Evolutionary conservation across 2,888 invertebrate species (phyloP).

Genomic region (Biston betularia): DNA sequence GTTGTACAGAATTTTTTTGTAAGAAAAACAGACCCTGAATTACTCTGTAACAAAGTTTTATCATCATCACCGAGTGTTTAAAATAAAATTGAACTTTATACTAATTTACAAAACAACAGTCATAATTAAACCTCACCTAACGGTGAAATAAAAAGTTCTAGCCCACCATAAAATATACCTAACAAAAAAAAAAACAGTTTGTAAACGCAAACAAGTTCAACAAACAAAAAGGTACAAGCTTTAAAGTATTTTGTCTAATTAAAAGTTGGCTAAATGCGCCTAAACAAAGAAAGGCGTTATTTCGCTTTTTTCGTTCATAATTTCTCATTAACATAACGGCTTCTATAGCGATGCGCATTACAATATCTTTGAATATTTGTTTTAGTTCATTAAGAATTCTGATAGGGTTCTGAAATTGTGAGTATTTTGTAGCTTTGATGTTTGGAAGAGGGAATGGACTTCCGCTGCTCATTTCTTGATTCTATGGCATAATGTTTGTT

Average conservation of each 20-base stretch:
- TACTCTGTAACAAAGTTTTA: not conserved
- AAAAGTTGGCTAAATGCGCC: constrained; percentile 42
- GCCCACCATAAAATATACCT: constrained; percentile 31
- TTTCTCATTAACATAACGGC: constrained; percentile 30
- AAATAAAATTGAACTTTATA: not conserved
- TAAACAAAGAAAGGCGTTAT: constrained; percentile 37
- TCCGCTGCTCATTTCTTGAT: not conserved
- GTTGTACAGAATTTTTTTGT: no score
- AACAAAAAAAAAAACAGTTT: constrained; percentile 38
- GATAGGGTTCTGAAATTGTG: constrained; percentile 13
- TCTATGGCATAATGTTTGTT: not conserved
- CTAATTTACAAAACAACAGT: not conserved
- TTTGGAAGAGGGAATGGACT: constrained; percentile 3
- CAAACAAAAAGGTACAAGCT: constrained; percentile 43
- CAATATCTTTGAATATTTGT: constrained; percentile 28
- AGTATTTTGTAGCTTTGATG: constrained; percentile 8
- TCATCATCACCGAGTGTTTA: not conserved
- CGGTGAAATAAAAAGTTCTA: constrained; percentile 16
- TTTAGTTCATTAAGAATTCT: constrained; percentile 23
- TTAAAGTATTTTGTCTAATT: constrained; percentile 44
- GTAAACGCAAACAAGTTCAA: constrained; percentile 38
- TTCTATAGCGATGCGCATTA: constrained; percentile 18
- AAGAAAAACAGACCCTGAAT: no score
- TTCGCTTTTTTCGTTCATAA: constrained; percentile 26
- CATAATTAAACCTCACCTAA: constrained; percentile 14